Evolutionary conservation across 2,113 vertebrate species (phyloP).

Genomic region (Pristiophorus japonicus): DNA sequence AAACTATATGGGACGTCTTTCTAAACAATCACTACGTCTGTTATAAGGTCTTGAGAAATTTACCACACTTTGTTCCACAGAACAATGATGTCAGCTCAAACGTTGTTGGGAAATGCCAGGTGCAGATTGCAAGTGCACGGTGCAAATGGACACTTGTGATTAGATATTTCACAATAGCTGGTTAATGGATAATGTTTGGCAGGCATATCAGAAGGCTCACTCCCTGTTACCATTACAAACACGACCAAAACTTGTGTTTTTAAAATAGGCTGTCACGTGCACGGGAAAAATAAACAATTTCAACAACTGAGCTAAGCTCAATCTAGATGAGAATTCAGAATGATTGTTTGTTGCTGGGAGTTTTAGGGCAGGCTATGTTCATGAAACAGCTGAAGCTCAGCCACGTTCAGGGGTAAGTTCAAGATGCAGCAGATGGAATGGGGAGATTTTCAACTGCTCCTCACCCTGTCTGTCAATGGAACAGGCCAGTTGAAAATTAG

Average conservation of each 20-base stretch:
- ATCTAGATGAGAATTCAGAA: neutral
- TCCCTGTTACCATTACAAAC: neutral
- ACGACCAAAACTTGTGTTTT: neutral
- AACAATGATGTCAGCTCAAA: constrained; percentile 15
- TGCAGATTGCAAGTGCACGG: neutral
- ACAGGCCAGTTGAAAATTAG: neutral
- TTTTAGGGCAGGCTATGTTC: neutral
- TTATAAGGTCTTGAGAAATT: constrained; percentile 24
- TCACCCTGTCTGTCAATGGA: neutral
- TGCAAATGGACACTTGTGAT: constrained; percentile 7
- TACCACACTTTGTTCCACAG: neutral
- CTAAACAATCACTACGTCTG: neutral
- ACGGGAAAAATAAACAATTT: neutral
- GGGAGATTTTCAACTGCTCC: neutral
- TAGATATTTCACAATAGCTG: constrained; percentile 16
- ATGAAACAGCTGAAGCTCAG: no score
- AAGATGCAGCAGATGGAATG: neutral
- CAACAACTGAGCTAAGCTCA: neutral
- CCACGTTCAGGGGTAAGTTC: neutral
- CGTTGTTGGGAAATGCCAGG: constrained; percentile 17
- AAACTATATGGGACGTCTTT: neutral
- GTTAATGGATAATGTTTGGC: constrained; percentile 33
- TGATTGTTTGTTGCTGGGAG: neutral
- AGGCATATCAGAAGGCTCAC: neutral
- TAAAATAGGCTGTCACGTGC: neutral